These are phyloP conservation scores for Azemiops feae DNA, from an alignment of 2,113 vertebrate species.

Conservation along the genomic window DNA sequence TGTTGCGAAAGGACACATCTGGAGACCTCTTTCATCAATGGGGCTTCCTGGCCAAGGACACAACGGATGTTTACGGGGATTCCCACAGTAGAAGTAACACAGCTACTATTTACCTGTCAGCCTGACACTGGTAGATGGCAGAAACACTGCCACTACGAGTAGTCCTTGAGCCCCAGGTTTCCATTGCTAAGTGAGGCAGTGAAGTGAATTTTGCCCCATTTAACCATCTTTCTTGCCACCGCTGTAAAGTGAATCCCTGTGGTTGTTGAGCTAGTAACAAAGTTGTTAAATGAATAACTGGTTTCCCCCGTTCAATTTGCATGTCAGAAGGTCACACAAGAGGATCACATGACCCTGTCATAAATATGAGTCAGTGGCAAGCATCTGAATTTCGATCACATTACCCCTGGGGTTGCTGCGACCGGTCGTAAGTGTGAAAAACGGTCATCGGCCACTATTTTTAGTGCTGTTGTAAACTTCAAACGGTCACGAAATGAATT, in stretches of 20 bases:
- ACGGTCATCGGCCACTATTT: no score
- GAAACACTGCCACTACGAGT: not conserved
- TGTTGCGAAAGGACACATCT: not conserved
- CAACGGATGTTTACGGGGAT: not conserved
- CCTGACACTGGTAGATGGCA: not conserved
- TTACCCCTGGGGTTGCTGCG: no score
- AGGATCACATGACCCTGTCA: not conserved
- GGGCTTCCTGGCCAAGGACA: not conserved
- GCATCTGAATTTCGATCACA: no score
- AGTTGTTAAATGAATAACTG: not conserved
- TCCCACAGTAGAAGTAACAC: not conserved
- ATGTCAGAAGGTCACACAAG: not conserved
- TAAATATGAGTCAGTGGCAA: no score
- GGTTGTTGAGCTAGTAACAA: not conserved
- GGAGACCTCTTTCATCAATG: not conserved
- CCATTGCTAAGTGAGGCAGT: not conserved
- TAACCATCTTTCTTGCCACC: not conserved
- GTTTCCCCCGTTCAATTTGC: not conserved
- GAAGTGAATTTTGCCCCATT: not conserved
- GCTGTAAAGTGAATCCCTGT: not conserved
- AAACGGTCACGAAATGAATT: no score
- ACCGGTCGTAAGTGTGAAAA: no score
- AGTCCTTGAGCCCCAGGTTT: not conserved
- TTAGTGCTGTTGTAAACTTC: no score
- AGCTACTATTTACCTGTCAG: not conserved